A percentile compares a stretch with the other conserved stretches of the same genome.
Conservation (phyloP, 2,113 vertebrate genomes). For the Petaurus breviceps region DNA sequence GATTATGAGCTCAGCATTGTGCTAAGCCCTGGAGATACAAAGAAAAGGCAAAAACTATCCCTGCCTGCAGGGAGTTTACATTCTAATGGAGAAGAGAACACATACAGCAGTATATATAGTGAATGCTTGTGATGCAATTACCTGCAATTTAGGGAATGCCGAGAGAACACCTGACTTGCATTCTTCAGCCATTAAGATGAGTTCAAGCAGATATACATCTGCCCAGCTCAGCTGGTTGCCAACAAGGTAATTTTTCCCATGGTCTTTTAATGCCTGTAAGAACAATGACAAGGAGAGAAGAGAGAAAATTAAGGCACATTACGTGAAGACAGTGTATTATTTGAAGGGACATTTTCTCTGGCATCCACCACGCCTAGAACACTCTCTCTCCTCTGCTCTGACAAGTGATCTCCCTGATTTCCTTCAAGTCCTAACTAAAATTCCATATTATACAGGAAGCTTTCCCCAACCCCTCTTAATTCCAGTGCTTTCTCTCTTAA, state of each 20-base stretch:
- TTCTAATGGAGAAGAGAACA: not conserved
- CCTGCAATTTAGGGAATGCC: conserved; percentile 83
- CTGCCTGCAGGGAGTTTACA: not conserved
- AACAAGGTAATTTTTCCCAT: conserved; percentile 85
- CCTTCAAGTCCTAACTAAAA: not conserved
- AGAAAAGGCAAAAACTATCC: not conserved
- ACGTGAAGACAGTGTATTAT: not conserved
- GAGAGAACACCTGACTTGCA: conserved; percentile 82
- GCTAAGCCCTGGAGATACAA: not conserved
- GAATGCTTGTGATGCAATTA: conserved; percentile 18
- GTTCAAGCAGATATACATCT: conserved; percentile 89
- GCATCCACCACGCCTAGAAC: not conserved
- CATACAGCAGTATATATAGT: not conserved
- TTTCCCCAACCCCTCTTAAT: not conserved
- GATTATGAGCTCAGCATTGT: not conserved
- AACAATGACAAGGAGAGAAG: conserved; percentile 37
- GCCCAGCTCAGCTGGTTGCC: conserved; percentile 88
- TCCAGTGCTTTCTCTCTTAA: not conserved
- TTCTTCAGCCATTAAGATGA: conserved; percentile 90
- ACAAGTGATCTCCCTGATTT: not conserved
- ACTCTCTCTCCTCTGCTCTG: not conserved
- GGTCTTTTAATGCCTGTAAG: conserved; percentile 83
- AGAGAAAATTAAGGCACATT: not conserved
- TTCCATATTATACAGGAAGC: not conserved
- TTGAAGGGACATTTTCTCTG: not conserved